phyloP scores from a whole-genome alignment of 2,888 invertebrate genomes.

The Gasteruption jaculator region DNA sequence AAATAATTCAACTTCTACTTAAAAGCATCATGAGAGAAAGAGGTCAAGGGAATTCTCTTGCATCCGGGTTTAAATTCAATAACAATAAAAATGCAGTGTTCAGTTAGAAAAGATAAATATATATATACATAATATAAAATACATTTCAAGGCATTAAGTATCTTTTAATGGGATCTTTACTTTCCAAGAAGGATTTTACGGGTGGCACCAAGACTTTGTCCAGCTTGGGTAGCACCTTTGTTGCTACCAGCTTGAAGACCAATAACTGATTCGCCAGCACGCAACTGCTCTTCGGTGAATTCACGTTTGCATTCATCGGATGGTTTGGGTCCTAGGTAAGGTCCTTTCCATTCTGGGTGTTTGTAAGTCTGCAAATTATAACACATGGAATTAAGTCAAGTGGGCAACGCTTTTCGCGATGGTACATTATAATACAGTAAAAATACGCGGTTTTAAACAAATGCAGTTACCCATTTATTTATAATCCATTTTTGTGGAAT shows the following conservation, averaged over 20 bases:
- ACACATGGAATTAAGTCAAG: constrained; percentile 2
- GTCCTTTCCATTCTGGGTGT: constrained; percentile 81
- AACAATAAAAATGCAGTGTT: constrained; percentile 20
- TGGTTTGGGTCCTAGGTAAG: constrained; percentile 91
- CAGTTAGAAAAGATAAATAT: constrained; percentile 25
- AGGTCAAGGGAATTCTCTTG: too few relatives aligned
- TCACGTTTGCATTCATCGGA: constrained; percentile 91
- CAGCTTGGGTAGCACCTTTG: constrained; percentile 92
- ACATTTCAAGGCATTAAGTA: constrained; percentile 10
- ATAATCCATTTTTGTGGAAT: too few relatives aligned
- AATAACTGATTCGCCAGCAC: constrained; percentile 83
- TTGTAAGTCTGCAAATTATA: constrained; percentile 76
- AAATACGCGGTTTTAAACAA: too few relatives aligned
- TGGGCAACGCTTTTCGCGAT: not conserved
- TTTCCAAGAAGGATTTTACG: constrained; percentile 89
- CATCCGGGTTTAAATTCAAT: too few relatives aligned
- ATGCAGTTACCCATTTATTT: too few relatives aligned
- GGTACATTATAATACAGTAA: not conserved
- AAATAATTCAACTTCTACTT: too few relatives aligned
- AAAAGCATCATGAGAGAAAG: too few relatives aligned
- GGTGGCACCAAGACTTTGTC: constrained; percentile 83
- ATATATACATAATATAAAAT: constrained; percentile 22
- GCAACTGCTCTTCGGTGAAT: constrained; percentile 86
- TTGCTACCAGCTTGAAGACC: constrained; percentile 95
- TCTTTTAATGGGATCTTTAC: constrained; percentile 52